Evolutionary conservation across 37 sponge, comb jelly and placozoan species (phyloP).

Genomic region (Geodia barretti): DNA sequence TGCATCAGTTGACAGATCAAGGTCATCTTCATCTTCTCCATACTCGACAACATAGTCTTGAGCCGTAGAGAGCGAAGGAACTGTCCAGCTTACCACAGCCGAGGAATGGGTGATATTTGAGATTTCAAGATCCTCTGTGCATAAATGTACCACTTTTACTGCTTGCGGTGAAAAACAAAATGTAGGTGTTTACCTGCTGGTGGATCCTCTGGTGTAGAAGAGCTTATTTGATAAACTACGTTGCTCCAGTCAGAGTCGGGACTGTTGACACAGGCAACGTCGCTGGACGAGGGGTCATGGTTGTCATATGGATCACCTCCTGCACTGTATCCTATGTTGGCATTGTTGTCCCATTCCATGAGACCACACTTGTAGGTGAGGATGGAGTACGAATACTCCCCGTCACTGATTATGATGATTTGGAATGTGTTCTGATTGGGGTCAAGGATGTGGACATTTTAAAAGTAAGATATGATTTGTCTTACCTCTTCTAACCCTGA

Average conservation of each 20-base stretch:
- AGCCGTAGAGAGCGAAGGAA: neutral
- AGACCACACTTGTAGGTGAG: constrained; percentile 61
- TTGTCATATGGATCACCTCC: constrained; percentile 11
- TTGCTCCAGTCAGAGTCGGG: constrained; percentile 18
- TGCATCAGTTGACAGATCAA: neutral
- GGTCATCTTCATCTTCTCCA: neutral
- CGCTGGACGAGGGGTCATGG: constrained; percentile 7
- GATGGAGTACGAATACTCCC: constrained; percentile 34
- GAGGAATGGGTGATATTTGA: neutral
- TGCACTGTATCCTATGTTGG: constrained; percentile 43
- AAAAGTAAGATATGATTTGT: neutral
- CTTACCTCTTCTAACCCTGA: neutral
- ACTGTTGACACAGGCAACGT: constrained; percentile 22
- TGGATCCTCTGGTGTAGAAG: neutral
- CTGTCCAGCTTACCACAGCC: neutral
- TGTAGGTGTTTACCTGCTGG: neutral
- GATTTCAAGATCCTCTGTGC: neutral
- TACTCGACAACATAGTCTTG: neutral
- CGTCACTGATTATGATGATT: constrained; percentile 55
- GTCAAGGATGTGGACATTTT: too few relatives aligned
- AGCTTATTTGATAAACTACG: constrained; percentile 32
- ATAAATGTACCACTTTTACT: neutral
- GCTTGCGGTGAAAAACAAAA: neutral
- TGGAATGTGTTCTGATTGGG: constrained; percentile 48
- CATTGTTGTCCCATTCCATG: constrained; percentile 47